These are phyloP conservation scores for Nothoprocta pentlandii DNA, from an alignment of 2,113 vertebrate genomes.

Conservation along the genomic window DNA sequence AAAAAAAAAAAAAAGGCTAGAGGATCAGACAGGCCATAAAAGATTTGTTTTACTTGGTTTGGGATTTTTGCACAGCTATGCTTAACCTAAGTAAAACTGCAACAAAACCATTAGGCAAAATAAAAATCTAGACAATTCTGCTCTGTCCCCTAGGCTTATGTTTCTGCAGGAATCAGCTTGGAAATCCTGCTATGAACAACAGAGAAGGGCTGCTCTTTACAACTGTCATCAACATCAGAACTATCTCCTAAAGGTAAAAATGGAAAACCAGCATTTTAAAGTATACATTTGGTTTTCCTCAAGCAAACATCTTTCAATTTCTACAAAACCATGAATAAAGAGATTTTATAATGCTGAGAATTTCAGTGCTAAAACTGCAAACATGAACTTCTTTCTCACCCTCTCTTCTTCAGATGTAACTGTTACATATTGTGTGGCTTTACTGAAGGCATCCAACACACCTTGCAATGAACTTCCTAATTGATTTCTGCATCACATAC, in stretches of 20 bases:
- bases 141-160: background rate
- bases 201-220: background rate
- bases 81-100: background rate
- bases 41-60: conserved; percentile 33
- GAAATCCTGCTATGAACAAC: background rate
- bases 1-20: conserved; percentile 28
- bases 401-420: background rate
- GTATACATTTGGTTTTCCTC: background rate
- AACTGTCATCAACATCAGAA: background rate
- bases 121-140: background rate
- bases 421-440: background rate
- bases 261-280: background rate
- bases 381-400: background rate
- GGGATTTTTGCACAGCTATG: conserved; percentile 14
- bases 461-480: background rate
- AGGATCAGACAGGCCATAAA: background rate
- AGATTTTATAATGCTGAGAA: background rate
- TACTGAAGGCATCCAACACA: background rate
- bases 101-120: conserved; percentile 29
- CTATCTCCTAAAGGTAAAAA: background rate
- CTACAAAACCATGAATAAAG: background rate
- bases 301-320: background rate
- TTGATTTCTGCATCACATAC: background rate
- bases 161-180: background rate
- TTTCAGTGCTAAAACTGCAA: background rate